Evolutionary conservation across 2,888 invertebrate genomes (phyloP), one percentile per base, ranked within the genome.

Genomic region (Entomobrya proxima): DNA sequence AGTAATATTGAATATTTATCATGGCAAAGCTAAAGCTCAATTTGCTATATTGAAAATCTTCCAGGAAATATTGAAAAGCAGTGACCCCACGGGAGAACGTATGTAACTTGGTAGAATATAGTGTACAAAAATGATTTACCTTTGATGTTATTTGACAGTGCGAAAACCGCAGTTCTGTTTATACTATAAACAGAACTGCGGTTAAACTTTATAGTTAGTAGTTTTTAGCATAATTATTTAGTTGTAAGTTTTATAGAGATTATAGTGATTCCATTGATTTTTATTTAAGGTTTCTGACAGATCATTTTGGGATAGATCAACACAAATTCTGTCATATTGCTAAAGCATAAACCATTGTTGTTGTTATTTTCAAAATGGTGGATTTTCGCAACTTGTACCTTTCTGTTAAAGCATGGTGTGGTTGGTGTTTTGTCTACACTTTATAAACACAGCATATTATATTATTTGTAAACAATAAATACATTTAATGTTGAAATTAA

Each of bases 341-440:
- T n/a, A n/a, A n/a, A n/a, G n/a, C n/a, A n/a, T n/a, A n/a, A n/a
- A n/a, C n/a, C n/a, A n/a, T n/a, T n/a, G n/a, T n/a, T n/a, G 55
- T 18, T 11, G 7, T 52, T 18, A 52, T 6, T 52, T 52, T 52
- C 18, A 15, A n/a, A n/a, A n/a, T n/a, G n/a, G n/a, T n/a, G n/a
- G n/a, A n/a, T 61, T 44, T 61, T 37, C 64, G n/a, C 78, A 64
- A 80, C 80, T 80, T 80, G 80, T 80, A 80, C 80, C 80, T 80
- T 77, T 78, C 61, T 44, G n/a, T 50, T 64, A 50, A 27, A 40
- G 11, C 15, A 72, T 72, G 18, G 69, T 69, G 47, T 47, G n/a
- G 27, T 72, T 44, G 24, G 27, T 30, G 40, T 21, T 37, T 67
- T 40, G 35, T 40, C 2, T 64, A 37, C 18, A n/a, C n/a, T n/a